These are phyloP conservation scores for Cyanocitta stelleri DNA, from an alignment of 2,113 vertebrate genomes.

Conservation along the genomic window DNA sequence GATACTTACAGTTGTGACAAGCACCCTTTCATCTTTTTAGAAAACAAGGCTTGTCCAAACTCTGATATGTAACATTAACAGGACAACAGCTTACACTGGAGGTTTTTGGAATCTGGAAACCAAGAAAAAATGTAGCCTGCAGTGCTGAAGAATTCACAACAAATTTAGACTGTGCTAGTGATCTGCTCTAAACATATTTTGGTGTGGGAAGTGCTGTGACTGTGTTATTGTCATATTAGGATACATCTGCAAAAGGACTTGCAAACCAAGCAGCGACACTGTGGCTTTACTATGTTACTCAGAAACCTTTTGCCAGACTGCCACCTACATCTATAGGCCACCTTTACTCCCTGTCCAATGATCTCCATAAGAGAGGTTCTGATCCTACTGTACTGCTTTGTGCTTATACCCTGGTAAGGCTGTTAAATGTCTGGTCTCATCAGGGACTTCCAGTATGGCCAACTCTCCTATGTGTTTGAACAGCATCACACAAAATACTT, in stretches of 20 bases:
- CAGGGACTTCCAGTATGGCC: neutral
- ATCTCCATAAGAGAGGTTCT: neutral
- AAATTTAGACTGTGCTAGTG: neutral
- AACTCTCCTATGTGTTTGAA: neutral
- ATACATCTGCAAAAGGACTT: neutral
- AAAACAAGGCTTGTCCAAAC: neutral
- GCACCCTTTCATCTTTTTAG: neutral
- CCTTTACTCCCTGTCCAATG: neutral
- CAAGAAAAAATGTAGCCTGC: neutral
- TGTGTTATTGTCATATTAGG: neutral
- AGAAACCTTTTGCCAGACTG: neutral
- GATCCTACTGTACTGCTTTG: neutral
- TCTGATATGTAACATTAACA: neutral
- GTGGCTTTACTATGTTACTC: neutral
- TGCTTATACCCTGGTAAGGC: neutral
- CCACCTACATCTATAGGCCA: neutral
- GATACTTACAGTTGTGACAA: neutral
- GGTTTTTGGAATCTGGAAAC: neutral
- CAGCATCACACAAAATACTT: neutral
- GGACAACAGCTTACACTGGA: neutral
- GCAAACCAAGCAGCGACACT: accelerated
- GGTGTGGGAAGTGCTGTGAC: neutral
- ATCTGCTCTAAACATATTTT: neutral
- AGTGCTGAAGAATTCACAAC: neutral
- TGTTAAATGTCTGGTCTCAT: neutral